Evolutionary conservation across 2,113 vertebrate genomes (phyloP).

Genomic region (Polypterus senegalus): DNA sequence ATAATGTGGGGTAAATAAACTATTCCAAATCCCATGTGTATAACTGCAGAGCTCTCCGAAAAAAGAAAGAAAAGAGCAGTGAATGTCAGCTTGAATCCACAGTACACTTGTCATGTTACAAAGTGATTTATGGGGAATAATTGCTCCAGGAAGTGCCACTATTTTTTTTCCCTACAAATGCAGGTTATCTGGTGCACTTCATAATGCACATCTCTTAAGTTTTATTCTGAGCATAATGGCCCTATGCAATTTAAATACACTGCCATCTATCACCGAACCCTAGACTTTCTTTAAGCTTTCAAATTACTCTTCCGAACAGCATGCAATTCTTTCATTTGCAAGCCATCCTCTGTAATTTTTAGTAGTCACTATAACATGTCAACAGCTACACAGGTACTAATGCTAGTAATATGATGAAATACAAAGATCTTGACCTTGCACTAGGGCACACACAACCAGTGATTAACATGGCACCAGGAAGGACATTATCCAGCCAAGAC

Average conservation of each 20-base stretch:
- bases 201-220: background rate
- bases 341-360: constrained; percentile 6
- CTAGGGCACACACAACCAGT: constrained; percentile 18
- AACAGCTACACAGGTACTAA: background rate
- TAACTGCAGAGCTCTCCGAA: no score
- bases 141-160: background rate
- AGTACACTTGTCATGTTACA: background rate
- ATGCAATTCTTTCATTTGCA: background rate
- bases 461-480: constrained; percentile 48
- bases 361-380: constrained; percentile 13
- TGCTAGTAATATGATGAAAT: constrained; percentile 10
- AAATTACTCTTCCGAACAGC: background rate
- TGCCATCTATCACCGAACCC: constrained; percentile 8
- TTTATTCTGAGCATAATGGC: background rate
- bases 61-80: no score
- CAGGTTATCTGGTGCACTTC: background rate
- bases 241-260: constrained; percentile 17
- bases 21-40: no score
- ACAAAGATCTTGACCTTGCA: constrained; percentile 34
- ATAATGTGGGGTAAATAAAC: no score
- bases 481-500: constrained; percentile 36
- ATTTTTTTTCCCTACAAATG: background rate
- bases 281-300: background rate
- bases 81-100: no score
- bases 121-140: constrained; percentile 9